Evolutionary conservation across 2,113 vertebrate species (phyloP), one percentile per base, ranked within the genome.

Genomic region (Saccopteryx bilineata): DNA sequence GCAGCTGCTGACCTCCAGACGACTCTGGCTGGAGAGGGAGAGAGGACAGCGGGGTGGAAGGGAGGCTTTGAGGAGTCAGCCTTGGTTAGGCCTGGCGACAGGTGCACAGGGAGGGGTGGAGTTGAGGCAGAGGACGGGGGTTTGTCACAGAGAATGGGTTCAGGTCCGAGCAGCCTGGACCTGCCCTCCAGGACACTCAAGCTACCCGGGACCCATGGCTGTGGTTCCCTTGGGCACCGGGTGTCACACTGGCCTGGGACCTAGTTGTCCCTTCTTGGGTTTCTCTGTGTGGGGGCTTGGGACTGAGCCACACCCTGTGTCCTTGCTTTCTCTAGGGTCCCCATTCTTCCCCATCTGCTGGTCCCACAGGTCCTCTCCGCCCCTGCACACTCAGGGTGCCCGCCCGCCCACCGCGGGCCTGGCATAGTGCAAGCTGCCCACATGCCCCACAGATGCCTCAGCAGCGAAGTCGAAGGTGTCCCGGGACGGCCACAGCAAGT

Each of bases 371-470:
- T 69, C 21, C 65, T 24, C 5, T 21, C 0, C 8, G 21, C 13
- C 66, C 14, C 28, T 7, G 79, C 12, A 28, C 17, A 1, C 23
- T 5, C 11, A 15, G 86, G 6, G 28, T n/a, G 33, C 60, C n/a
- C 56, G 1, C 1, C n/a, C 0, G 0, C 23, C 31, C 79, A 9
- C 21, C 11, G 19, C 4, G 4, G 28, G 28, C 24, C 66, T 65
- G 13, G 66, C 65, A 31, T 56, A 21, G 71, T 33, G 3, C 0
- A 14, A 39, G 17, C 19, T 21, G 23, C 75, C 52, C 24, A 39
- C 13, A 15, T 21, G 23, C 75, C 52, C 24, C 1, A 9, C 58
- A 63, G 78, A 31, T 6, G 15, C 24, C 13, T 75, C 65, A 24
- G 14, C 1, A 26, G 54, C 63, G 71, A 23, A 87, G 31, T 54